Percentiles rank a stretch among this genome's conserved stretches.
These are phyloP conservation scores for Cladopsammia gracilis DNA, from an alignment of 64 coral and sea anemone genomes.

Conservation along the genomic window DNA sequence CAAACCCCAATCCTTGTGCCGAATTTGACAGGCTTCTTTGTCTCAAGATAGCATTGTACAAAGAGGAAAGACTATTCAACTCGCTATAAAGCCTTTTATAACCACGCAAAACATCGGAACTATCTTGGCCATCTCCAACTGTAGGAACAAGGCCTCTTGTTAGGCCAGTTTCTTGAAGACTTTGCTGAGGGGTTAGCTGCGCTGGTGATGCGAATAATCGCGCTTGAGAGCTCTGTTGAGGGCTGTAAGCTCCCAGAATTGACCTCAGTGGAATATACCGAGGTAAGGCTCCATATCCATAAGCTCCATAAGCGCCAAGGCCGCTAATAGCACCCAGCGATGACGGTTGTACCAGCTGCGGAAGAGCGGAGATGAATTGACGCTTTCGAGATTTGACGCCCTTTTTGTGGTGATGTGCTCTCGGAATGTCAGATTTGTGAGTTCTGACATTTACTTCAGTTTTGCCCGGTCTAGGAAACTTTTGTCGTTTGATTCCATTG, in stretches of 20 bases:
- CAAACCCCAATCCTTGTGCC: neutral
- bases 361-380: constrained; percentile 54
- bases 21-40: constrained; percentile 24
- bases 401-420: constrained; percentile 34
- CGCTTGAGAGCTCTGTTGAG: neutral
- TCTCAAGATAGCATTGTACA: constrained; percentile 64
- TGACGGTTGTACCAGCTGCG: constrained; percentile 31
- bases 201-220: neutral
- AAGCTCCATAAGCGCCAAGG: neutral
- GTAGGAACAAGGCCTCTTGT: constrained; percentile 39
- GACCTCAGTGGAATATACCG: constrained; percentile 36
- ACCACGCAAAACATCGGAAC: neutral
- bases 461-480: constrained; percentile 53
- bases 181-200: constrained; percentile 1
- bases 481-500: constrained; percentile 76
- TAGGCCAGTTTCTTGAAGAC: constrained; percentile 17
- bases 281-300: constrained; percentile 25
- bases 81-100: constrained; percentile 30
- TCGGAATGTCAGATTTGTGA: constrained; percentile 70
- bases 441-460: neutral
- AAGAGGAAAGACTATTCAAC: neutral
- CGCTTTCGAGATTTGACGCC: constrained; percentile 11
- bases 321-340: neutral
- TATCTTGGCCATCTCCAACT: neutral
- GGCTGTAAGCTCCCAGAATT: neutral